Evolutionary conservation across 30 jellyfish, hydroid and myxozoan genomes (phyloP), one percentile per base, ranked within the genome.

Genomic region (Clytia hemisphaerica): DNA sequence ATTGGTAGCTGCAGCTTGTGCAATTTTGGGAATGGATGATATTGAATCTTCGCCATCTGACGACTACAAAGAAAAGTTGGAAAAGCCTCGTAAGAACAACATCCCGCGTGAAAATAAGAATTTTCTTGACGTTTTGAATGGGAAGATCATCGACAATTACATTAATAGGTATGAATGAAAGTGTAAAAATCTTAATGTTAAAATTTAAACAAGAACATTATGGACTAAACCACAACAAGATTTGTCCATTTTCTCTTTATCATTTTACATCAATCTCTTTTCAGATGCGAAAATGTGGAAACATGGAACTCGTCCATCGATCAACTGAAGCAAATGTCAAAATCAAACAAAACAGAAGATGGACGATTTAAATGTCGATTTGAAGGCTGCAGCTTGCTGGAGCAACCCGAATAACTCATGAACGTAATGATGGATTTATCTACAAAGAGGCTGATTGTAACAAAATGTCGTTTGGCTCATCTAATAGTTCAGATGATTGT

Each of bases 401-500:
- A 2, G 40, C 36, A 61, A 35, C 31, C 25, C 58, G 75, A 32
- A 18, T 12, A 26, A 59, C 4, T n/a, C 75, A 28, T 61, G 75
- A 61, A 6, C 35, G 32, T 6, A 61, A 32, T 34, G 59, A 61
- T 61, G 75, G 75, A 9, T 30, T 32, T 12, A 1, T 31, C 32
- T 34, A 61, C 2, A 3, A 2, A 22, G 29, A 9, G 4, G 37
- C n/a, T 19, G 74, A 27, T 2, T 3, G 2, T 18, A 34, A 19
- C 2, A 61, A 4, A 4, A 2, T 22, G 32, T 21, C 12, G 21
- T n/a, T 5, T 12, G 1, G 35, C 30, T 16, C 15, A 10, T 1
- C 75, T 6, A 30, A 61, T 28, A n/a, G n/a, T n/a, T n/a, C n/a
- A 19, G 83, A 71, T 53, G 76, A 72, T 55, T 22, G 37, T 16